phyloP scores from a whole-genome alignment of 2,797 vertebrate genomes.

The Amazonetta brasiliensis region DNA sequence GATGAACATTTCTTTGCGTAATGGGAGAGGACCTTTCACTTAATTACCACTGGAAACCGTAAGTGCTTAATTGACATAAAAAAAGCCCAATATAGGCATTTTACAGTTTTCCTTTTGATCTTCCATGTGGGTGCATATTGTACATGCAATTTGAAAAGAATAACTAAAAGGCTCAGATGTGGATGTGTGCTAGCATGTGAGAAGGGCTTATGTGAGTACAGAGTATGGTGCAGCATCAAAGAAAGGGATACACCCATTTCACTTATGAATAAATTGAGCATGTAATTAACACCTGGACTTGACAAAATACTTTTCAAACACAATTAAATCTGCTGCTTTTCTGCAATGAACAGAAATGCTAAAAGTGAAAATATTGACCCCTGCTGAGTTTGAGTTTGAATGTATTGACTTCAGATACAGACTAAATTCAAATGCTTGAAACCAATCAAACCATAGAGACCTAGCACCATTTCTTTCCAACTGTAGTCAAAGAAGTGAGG shows the following conservation, averaged over 20 bases:
- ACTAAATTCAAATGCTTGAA: neutral
- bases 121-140: constrained; percentile 54
- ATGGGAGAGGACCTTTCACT: constrained; percentile 45
- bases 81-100: constrained; percentile 51
- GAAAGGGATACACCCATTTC: constrained; percentile 47
- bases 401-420: neutral
- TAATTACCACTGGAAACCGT: neutral
- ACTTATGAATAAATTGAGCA: constrained; percentile 64
- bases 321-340: constrained; percentile 48
- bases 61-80: constrained; percentile 68
- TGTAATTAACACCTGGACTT: constrained; percentile 72
- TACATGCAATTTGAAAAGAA: constrained; percentile 41
- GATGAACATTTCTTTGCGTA: constrained; percentile 20
- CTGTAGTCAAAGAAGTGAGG: neutral
- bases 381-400: constrained; percentile 8
- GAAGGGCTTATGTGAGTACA: constrained; percentile 13
- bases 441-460: neutral
- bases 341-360: neutral
- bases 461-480: neutral
- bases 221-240: constrained; percentile 36
- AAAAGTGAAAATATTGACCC: constrained; percentile 29
- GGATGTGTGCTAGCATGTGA: constrained; percentile 43
- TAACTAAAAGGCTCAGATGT: constrained; percentile 6
- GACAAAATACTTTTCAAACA: constrained; percentile 35
- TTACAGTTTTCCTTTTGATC: constrained; percentile 68